phyloP scores from a whole-genome alignment of 2,113 vertebrate species.

The Sterrhoptilus dennistouni region DNA sequence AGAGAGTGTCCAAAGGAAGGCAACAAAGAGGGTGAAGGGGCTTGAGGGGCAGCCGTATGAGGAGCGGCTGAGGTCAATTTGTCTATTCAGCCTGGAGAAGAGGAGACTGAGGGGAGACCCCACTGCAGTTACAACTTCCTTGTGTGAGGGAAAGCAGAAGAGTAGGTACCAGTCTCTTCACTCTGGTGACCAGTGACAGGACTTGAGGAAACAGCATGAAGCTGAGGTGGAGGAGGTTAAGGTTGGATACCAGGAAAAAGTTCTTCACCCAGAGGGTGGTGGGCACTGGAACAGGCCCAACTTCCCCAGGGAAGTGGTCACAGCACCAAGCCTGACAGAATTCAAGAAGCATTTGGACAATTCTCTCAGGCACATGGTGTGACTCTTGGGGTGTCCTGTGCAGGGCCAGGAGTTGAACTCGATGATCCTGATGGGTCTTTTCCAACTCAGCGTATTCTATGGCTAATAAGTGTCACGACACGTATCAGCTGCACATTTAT shows the following conservation, averaged over 20 bases:
- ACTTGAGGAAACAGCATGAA: accelerated
- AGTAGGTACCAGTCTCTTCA: not conserved
- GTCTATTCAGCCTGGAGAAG: not conserved
- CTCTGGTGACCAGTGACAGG: not conserved
- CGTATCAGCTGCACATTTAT: not conserved
- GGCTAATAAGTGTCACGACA: not conserved
- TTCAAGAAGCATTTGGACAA: not conserved
- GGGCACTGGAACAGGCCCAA: not conserved
- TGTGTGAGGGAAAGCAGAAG: accelerated
- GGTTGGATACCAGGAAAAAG: not conserved
- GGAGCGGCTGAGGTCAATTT: not conserved
- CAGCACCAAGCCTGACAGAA: not conserved
- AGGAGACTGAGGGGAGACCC: not conserved
- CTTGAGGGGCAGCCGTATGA: not conserved
- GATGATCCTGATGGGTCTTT: not conserved
- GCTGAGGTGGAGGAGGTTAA: not conserved
- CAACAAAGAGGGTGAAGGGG: not conserved
- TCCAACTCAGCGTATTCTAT: not conserved
- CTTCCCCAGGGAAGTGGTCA: not conserved
- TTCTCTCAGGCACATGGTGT: not conserved
- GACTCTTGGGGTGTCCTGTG: not conserved
- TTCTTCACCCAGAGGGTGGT: not conserved
- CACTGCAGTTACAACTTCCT: not conserved
- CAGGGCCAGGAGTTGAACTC: not conserved
- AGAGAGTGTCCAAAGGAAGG: not conserved